Percentiles rank a stretch among this genome's conserved stretches.
phyloP scores from a whole-genome alignment of 2,888 invertebrate genomes.

The Scrobipalpa atriplicella region DNA sequence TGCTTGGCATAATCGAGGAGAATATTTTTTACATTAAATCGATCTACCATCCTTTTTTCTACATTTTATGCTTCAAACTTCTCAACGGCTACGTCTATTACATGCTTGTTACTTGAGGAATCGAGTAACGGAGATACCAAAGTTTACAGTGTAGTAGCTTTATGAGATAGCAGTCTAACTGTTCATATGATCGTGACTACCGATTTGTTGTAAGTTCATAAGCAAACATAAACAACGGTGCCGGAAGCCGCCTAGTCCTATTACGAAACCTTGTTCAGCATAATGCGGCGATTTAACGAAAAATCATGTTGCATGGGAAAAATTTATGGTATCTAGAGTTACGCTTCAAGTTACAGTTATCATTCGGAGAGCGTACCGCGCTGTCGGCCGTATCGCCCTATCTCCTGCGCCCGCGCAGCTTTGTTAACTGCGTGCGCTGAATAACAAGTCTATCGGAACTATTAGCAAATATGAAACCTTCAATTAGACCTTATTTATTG shows the following conservation, averaged over 20 bases:
- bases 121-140: slow-evolving; percentile 28
- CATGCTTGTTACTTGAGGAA: slow-evolving; percentile 2
- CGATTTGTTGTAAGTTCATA: slow-evolving; percentile 66
- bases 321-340: slow-evolving; percentile 58
- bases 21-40: not conserved
- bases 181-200: slow-evolving; percentile 62
- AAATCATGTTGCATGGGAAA: slow-evolving; percentile 63
- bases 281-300: slow-evolving; percentile 59
- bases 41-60: not conserved
- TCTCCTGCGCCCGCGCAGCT: slow-evolving; percentile 69
- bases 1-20: not conserved
- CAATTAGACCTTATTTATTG: slow-evolving; percentile 60
- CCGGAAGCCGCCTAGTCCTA: slow-evolving; percentile 45
- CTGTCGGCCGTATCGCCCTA: slow-evolving; percentile 54
- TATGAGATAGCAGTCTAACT: slow-evolving; percentile 51
- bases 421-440: slow-evolving; percentile 76
- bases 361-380: slow-evolving; percentile 66
- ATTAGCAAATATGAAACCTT: slow-evolving; percentile 74
- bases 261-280: slow-evolving; percentile 47
- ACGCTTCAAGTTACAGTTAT: slow-evolving; percentile 59
- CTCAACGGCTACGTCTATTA: slow-evolving; percentile 21
- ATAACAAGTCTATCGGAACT: slow-evolving; percentile 70
- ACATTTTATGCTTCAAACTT: slow-evolving; percentile 28
- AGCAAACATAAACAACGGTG: slow-evolving; percentile 53
- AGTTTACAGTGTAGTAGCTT: slow-evolving; percentile 27